Evolutionary conservation across 2,888 invertebrate genomes (phyloP).

Genomic region (Watsonalla binaria): DNA sequence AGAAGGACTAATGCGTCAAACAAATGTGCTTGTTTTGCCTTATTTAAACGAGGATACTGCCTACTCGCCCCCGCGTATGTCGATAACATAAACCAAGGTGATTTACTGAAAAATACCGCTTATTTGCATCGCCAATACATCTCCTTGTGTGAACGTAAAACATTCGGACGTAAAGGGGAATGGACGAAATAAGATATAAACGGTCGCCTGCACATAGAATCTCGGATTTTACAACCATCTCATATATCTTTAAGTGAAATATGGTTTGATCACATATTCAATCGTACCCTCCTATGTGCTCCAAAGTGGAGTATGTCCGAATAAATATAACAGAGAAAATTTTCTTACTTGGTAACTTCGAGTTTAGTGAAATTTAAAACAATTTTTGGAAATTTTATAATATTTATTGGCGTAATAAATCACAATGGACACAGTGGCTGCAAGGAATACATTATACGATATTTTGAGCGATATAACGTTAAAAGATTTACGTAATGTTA

Average conservation of each 20-base stretch:
- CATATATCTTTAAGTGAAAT: constrained; percentile 56
- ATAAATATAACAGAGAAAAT: constrained; percentile 19
- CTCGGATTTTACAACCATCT: constrained; percentile 58
- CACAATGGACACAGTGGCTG: constrained; percentile 15
- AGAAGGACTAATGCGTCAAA: constrained; percentile 47
- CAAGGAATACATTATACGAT: constrained; percentile 6
- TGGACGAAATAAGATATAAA: constrained; percentile 64
- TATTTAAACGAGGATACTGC: constrained; percentile 47
- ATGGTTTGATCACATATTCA: constrained; percentile 50
- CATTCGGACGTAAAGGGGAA: constrained; percentile 57
- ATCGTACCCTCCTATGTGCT: constrained; percentile 39
- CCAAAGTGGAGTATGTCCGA: constrained; percentile 28
- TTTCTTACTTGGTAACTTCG: constrained; percentile 25
- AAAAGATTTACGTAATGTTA: too few relatives aligned
- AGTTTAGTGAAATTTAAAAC: constrained; percentile 32
- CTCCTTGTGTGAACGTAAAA: constrained; percentile 48
- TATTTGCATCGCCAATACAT: constrained; percentile 67
- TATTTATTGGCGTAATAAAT: constrained; percentile 32
- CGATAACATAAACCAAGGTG: constrained; percentile 43
- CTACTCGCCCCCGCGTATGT: constrained; percentile 37
- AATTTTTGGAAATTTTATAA: constrained; percentile 27
- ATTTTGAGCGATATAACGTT: too few relatives aligned
- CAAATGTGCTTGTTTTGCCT: constrained; percentile 50
- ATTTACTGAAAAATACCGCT: constrained; percentile 61
- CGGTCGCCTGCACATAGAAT: constrained; percentile 51